A percentile compares a stretch with the other conserved stretches of the same genome.
These are phyloP conservation scores for Erpobdella octoculata DNA, from an alignment of 2,888 invertebrate species.

Conservation along the genomic window DNA sequence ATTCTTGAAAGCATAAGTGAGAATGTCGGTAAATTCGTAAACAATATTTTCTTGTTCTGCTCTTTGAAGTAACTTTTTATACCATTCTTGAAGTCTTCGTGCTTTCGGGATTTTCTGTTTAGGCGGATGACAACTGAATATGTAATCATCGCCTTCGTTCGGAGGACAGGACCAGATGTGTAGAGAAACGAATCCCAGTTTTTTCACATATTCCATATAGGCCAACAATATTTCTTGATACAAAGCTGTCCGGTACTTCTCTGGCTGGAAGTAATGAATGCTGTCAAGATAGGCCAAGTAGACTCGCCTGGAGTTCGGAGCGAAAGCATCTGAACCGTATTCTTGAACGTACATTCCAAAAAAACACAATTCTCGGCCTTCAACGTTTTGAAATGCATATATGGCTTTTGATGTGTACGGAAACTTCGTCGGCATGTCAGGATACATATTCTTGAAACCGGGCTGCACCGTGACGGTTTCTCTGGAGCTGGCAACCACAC, in stretches of 20 bases:
- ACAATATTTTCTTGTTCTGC: slow-evolving; percentile 93
- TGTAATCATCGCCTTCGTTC: slow-evolving; percentile 98
- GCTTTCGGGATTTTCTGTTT: slow-evolving; percentile 99
- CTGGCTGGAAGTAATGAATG: slow-evolving; percentile 96
- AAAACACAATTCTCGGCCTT: slow-evolving; percentile 83
- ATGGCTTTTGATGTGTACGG: slow-evolving; percentile 23
- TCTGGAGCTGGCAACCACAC: slow-evolving; percentile 18
- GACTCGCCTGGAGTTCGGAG: slow-evolving; percentile 85
- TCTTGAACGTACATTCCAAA: slow-evolving; percentile 99
- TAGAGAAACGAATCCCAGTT: slow-evolving; percentile 97
- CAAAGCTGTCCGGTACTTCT: slow-evolving; percentile 89
- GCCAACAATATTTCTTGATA: slow-evolving; percentile 98
- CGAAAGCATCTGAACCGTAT: slow-evolving; percentile 90
- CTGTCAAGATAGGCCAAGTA: slow-evolving; percentile 98
- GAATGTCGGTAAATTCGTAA: slow-evolving; percentile 80
- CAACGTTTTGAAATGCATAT: slow-evolving; percentile 14
- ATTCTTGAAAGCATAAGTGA: slow-evolving; percentile 97
- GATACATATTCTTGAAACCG: slow-evolving; percentile 21
- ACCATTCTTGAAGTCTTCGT: slow-evolving; percentile 98
- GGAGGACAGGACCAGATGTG: slow-evolving; percentile 99
- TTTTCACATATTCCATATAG: slow-evolving; percentile 95
- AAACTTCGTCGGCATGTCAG: slow-evolving; percentile 16
- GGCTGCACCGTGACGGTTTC: slow-evolving; percentile 9
- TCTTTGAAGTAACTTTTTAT: slow-evolving; percentile 98
- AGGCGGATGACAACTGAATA: slow-evolving; percentile 97